Percentiles rank a stretch among this genome's conserved stretches.
Conservation (phyloP, 2,113 vertebrate genomes). For the Tor tambroides region DNA sequence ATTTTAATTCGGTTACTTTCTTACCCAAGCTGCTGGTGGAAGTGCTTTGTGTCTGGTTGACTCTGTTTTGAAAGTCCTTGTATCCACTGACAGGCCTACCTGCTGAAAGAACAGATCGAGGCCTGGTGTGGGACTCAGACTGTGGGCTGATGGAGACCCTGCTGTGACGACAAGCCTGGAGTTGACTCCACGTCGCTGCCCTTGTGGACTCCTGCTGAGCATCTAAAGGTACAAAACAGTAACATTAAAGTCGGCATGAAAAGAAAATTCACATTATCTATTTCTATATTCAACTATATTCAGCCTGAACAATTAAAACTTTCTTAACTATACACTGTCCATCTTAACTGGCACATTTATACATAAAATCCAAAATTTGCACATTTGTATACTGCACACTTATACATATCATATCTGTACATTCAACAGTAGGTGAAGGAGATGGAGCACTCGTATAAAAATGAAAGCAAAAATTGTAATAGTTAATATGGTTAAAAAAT, state of each 20-base stretch:
- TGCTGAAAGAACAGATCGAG: constrained; percentile 9
- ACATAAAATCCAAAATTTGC: neutral
- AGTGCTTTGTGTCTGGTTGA: neutral
- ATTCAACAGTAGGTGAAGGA: neutral
- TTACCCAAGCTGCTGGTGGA: constrained; percentile 46
- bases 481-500: neutral
- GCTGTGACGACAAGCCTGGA: constrained; percentile 4
- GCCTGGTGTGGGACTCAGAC: constrained; percentile 44
- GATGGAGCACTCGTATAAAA: neutral
- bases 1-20: neutral
- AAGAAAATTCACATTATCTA: neutral
- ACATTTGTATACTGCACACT: too few species aligned
- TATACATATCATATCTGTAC: too few species aligned
- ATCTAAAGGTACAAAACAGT: constrained; percentile 47
- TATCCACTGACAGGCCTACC: neutral
- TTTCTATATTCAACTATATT: too few species aligned
- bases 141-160: constrained; percentile 29
- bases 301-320: too few species aligned
- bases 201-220: constrained; percentile 48
- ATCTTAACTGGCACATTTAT: too few species aligned
- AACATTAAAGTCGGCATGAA: neutral
- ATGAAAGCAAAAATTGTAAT: neutral
- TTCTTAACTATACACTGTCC: too few species aligned
- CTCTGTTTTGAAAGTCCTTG: constrained; percentile 5
- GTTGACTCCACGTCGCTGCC: constrained; percentile 40